These are phyloP conservation scores for Argentina silus DNA, from an alignment of 2,797 vertebrate species.

Conservation along the genomic window DNA sequence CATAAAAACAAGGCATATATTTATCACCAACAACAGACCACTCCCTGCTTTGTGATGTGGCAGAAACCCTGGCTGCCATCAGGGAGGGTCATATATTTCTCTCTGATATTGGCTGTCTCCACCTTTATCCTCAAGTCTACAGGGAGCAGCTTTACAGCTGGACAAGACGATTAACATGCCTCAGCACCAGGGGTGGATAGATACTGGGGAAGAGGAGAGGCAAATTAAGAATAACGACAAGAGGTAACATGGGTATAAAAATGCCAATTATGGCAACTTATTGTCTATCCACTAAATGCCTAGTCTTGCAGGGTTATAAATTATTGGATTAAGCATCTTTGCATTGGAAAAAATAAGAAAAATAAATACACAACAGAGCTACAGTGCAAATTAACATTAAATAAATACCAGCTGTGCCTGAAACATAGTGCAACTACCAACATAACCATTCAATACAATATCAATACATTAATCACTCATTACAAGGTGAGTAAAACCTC, in stretches of 20 bases:
- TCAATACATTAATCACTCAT: no score
- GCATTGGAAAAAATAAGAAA: no score
- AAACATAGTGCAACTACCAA: no score
- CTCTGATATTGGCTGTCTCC: not conserved
- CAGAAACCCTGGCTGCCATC: not conserved
- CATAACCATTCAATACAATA: no score
- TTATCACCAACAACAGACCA: not conserved
- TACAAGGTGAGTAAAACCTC: no score
- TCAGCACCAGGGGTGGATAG: not conserved
- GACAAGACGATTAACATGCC: not conserved
- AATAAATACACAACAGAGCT: no score
- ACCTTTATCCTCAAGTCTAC: not conserved
- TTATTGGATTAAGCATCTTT: no score
- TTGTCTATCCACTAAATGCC: no score
- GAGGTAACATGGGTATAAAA: not conserved
- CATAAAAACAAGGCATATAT: not conserved
- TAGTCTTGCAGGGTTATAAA: not conserved
- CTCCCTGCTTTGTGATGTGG: not conserved
- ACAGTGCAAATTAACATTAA: no score
- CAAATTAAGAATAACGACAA: not conserved
- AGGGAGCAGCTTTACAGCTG: not conserved
- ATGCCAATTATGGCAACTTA: no score
- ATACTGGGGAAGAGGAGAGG: not conserved
- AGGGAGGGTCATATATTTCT: not conserved
- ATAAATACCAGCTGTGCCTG: no score